Evolutionary conservation across 1,140 invertebrate species (phyloP).

Genomic region (Philaenus spumarius): DNA sequence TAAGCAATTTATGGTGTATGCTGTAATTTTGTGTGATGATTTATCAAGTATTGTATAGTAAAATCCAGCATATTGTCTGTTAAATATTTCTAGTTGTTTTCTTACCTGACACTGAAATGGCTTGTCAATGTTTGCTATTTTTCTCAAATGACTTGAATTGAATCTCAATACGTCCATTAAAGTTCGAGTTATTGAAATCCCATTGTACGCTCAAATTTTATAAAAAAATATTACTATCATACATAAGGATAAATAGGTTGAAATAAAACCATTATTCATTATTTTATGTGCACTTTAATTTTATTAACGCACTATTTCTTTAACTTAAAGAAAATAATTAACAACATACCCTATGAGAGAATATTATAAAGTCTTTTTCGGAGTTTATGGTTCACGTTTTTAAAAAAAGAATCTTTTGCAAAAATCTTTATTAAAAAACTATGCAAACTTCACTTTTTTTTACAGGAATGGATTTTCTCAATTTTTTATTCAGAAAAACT

Average conservation of each 20-base stretch:
- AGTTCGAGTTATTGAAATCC: too few relatives aligned
- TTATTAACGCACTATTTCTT: slow-evolving; percentile 5
- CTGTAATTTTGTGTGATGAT: too few relatives aligned
- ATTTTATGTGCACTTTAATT: slow-evolving; percentile 1
- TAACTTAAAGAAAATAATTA: slow-evolving; percentile 6
- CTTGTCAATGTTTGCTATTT: too few relatives aligned
- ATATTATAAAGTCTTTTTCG: slow-evolving; percentile 7
- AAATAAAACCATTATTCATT: neutral
- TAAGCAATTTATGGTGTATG: too few relatives aligned
- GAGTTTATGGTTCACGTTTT: neutral
- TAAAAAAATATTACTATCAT: too few relatives aligned
- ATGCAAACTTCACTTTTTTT: slow-evolving; percentile 8
- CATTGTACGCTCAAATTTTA: too few relatives aligned
- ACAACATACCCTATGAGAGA: slow-evolving; percentile 5
- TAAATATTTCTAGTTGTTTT: too few relatives aligned
- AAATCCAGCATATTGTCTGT: too few relatives aligned
- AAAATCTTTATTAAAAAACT: slow-evolving; percentile 11
- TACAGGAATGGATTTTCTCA: slow-evolving; percentile 9
- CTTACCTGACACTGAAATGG: too few relatives aligned
- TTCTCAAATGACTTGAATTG: too few relatives aligned
- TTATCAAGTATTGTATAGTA: too few relatives aligned
- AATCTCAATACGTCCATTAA: too few relatives aligned
- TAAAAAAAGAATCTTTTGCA: neutral
- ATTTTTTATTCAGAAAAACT: neutral
- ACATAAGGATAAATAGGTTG: neutral